A percentile compares a stretch with the other conserved stretches of the same genome.
Conservation (phyloP, 2,888 invertebrate species). For the Andrena dorsata region DNA sequence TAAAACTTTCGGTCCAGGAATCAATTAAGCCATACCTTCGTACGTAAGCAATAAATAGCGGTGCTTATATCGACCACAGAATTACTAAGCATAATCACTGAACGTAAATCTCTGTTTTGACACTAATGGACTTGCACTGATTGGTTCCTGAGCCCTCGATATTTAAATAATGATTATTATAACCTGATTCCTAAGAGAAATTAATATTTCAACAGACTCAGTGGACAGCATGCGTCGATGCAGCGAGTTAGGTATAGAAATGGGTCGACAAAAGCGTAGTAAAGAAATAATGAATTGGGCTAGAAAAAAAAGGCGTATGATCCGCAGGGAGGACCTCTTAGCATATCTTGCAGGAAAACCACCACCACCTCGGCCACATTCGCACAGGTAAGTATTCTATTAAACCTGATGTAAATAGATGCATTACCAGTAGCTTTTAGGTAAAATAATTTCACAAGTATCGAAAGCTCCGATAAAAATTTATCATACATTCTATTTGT, state of each 20-base stretch:
- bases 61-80: too few species aligned
- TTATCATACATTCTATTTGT: constrained; percentile 13
- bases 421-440: constrained; percentile 6
- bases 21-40: too few species aligned
- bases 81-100: too few species aligned
- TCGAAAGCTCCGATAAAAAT: background rate
- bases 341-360: constrained; percentile 91
- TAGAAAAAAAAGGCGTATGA: constrained; percentile 90
- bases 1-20: too few species aligned
- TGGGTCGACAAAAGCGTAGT: constrained; percentile 90
- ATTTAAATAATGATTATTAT: background rate
- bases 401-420: background rate
- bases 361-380: constrained; percentile 87
- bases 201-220: constrained; percentile 87
- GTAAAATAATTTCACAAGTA: constrained; percentile 2
- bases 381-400: constrained; percentile 84
- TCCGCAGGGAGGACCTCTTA: constrained; percentile 91
- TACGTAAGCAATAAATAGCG: too few species aligned
- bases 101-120: too few species aligned
- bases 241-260: constrained; percentile 90
- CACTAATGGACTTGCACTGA: background rate
- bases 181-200: background rate
- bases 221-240: constrained; percentile 89
- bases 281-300: constrained; percentile 92
- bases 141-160: background rate